Evolutionary conservation across 1,140 invertebrate genomes (phyloP).

Genomic region (Anagrus nilaparvatae): DNA sequence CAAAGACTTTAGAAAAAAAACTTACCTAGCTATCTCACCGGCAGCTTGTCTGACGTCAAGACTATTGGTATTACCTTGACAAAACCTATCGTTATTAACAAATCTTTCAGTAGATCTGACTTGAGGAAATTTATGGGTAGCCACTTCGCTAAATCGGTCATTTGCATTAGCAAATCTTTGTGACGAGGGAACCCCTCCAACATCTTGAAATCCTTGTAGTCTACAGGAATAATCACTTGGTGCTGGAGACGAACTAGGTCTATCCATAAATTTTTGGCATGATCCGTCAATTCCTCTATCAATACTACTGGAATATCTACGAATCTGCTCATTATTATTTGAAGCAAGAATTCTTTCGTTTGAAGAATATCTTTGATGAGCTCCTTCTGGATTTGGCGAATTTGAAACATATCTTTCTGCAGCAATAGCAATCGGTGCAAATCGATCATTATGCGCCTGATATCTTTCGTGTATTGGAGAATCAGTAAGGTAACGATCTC

Average conservation of each 20-base stretch:
- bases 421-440: slow-evolving; percentile 19
- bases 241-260: slow-evolving; percentile 28
- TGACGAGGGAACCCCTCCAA: slow-evolving; percentile 27
- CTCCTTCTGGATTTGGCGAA: slow-evolving; percentile 30
- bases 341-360: slow-evolving; percentile 24
- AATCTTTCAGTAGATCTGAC: slow-evolving; percentile 38
- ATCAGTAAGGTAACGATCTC: slow-evolving; percentile 20
- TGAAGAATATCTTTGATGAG: slow-evolving; percentile 34
- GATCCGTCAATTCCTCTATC: slow-evolving; percentile 25
- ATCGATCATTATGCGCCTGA: slow-evolving; percentile 18
- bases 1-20: background rate
- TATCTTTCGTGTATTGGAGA: slow-evolving; percentile 34
- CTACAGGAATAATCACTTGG: slow-evolving; percentile 25
- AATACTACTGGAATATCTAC: slow-evolving; percentile 21
- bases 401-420: slow-evolving; percentile 31
- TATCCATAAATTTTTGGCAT: slow-evolving; percentile 32
- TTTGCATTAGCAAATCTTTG: slow-evolving; percentile 23
- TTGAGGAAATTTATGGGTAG: slow-evolving; percentile 41
- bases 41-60: slow-evolving; percentile 20
- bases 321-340: slow-evolving; percentile 16
- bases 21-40: slow-evolving; percentile 20
- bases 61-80: slow-evolving; percentile 19
- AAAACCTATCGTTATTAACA: slow-evolving; percentile 31
- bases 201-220: slow-evolving; percentile 27
- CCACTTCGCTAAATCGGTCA: slow-evolving; percentile 44